Evolutionary conservation across 2,113 vertebrate genomes (phyloP).

Genomic region (Solea solea): DNA sequence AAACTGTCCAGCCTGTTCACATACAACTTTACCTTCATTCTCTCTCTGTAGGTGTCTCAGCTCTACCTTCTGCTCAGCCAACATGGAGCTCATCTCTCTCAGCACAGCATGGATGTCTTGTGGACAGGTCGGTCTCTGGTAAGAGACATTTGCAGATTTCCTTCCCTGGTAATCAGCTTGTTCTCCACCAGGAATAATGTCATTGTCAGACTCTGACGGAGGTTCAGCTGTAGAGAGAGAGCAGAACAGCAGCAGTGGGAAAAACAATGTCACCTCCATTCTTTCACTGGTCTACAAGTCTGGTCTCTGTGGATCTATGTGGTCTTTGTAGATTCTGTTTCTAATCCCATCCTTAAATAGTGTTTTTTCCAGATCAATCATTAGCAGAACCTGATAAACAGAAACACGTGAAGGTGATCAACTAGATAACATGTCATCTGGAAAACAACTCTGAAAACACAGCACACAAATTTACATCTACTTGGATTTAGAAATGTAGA

Average conservation of each 20-base stretch:
- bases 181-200: conserved; percentile 4
- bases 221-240: conserved; percentile 10
- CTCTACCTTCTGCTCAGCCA: conserved; percentile 52
- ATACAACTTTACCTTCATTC: conserved; percentile 35
- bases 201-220: conserved; percentile 10
- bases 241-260: conserved; percentile 38
- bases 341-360: conserved; percentile 21
- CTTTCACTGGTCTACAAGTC: not conserved
- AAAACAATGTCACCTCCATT: conserved; percentile 6
- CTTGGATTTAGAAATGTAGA: not conserved
- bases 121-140: not conserved
- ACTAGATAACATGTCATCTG: not conserved
- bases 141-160: not conserved
- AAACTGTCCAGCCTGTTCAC: not conserved
- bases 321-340: not conserved
- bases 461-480: not conserved
- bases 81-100: conserved; percentile 46
- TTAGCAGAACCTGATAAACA: not conserved
- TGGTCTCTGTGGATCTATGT: not conserved
- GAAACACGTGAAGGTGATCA: not conserved
- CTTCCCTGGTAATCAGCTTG: not conserved
- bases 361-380: conserved; percentile 21
- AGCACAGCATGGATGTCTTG: conserved; percentile 50
- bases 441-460: not conserved
- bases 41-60: conserved; percentile 40